Conservation (phyloP, 2,113 vertebrate genomes). For the Sinocyclocheilus anophthalmus region DNA sequence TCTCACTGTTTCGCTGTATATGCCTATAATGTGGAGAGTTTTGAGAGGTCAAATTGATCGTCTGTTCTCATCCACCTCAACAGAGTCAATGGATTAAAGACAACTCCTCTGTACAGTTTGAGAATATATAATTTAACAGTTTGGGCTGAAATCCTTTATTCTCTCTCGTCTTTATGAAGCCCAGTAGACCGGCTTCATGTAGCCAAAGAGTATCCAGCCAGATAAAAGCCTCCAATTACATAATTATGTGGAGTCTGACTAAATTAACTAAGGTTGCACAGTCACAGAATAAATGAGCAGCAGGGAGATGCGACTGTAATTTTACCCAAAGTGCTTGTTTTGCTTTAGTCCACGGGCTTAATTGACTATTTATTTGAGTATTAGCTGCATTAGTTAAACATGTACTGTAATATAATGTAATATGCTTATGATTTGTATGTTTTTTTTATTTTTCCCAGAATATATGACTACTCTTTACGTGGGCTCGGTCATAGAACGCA, state of each 20-base stretch:
- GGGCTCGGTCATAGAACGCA: too few species aligned
- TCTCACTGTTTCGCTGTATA: not conserved
- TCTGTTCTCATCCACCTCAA: not conserved
- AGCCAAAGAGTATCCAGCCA: slow-evolving; percentile 1
- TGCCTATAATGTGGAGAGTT: slow-evolving; percentile 8
- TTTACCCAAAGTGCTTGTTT: slow-evolving; percentile 26
- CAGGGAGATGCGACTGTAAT: slow-evolving; percentile 7
- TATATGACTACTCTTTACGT: too few species aligned
- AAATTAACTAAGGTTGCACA: slow-evolving; percentile 33
- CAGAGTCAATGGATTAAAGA: not conserved
- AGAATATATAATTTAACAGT: not conserved
- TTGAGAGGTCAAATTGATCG: not conserved
- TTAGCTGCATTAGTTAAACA: not conserved
- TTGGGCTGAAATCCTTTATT: slow-evolving; percentile 28
- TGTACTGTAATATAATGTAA: not conserved
- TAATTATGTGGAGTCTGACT: slow-evolving; percentile 31
- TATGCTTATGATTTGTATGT: not conserved
- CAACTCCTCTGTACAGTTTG: not conserved
- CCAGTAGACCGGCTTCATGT: not conserved
- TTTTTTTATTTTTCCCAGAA: too few species aligned
- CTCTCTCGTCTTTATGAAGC: slow-evolving; percentile 2
- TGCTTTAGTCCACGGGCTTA: slow-evolving; percentile 32
- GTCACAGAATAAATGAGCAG: slow-evolving; percentile 37
- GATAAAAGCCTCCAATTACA: slow-evolving; percentile 13
- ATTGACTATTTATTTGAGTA: slow-evolving; percentile 14